These are phyloP conservation scores for Parelbella ahira DNA, from an alignment of 2,888 invertebrate genomes.

Conservation along the genomic window DNA sequence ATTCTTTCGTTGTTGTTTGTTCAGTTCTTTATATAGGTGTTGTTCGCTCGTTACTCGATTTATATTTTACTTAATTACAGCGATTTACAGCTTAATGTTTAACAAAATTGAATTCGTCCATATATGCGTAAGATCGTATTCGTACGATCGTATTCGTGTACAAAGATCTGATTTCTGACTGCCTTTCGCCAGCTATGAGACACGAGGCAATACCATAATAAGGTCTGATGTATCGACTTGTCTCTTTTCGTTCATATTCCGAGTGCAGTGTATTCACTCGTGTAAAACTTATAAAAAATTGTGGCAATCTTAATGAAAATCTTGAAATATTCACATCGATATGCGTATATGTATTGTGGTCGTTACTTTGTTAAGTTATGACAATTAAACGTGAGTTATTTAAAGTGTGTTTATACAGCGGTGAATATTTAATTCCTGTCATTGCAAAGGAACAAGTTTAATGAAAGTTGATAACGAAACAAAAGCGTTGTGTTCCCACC, in stretches of 20 bases:
- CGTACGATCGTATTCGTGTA: too few species aligned
- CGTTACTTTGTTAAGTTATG: slow-evolving; percentile 11
- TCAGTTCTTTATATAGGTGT: too few species aligned
- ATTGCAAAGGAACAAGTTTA: slow-evolving; percentile 3
- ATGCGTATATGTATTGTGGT: slow-evolving; percentile 11
- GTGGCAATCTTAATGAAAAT: slow-evolving; percentile 17
- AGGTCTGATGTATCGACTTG: slow-evolving; percentile 4
- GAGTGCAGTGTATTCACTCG: background rate
- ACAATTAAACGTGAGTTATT: slow-evolving; percentile 13
- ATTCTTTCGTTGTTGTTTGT: too few species aligned
- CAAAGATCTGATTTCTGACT: too few species aligned
- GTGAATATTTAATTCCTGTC: slow-evolving; percentile 11
- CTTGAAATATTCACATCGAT: slow-evolving; percentile 16
- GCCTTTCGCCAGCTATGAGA: background rate
- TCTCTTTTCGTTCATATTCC: slow-evolving; percentile 6
- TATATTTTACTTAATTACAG: too few species aligned
- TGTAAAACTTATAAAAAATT: background rate
- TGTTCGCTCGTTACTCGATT: too few species aligned
- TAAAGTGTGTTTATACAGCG: slow-evolving; percentile 5
- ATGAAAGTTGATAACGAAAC: background rate
- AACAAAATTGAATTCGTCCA: too few species aligned
- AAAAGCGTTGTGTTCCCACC: too few species aligned
- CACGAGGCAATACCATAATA: background rate
- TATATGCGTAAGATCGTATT: too few species aligned
- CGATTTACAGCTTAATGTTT: too few species aligned